Evolutionary conservation across 2,113 vertebrate genomes (phyloP), one percentile per base, ranked within the genome.

Genomic region (Labeo catla): DNA sequence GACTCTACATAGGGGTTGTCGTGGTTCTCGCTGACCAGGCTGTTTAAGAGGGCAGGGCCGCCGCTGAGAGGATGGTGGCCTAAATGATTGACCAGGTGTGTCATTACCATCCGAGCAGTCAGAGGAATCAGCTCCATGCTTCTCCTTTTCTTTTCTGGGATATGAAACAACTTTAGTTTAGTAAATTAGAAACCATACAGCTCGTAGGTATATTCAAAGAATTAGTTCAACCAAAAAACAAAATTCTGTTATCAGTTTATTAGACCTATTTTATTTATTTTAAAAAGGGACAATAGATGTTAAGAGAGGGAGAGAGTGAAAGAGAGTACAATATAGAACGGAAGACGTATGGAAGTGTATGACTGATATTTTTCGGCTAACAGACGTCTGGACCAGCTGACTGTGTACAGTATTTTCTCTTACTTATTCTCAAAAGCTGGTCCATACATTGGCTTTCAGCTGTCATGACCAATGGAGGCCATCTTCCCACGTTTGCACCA

Each of bases 61-160:
- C 97, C 97, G 0, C 93, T 96, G 10, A 99, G 95, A 0, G 98
- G 98, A 89, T 97, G 97, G 89, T 99, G 98, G 34, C 98, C 96
- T 84, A 99, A 93, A 92, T 99, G 97, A 92, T 99, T 99, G 87
- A 99, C 97, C 11, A 99, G 95, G 91, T 99, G 98, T 4, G 97
- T 95, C 98, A 99, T 99, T 84, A 99, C 95, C 97, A 99, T 98
- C 36, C 98, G 92, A 0, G 98, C 97, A 0, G 98, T 99, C 81
- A 99, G 92, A 4, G 98, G 98, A 87, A 99, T 99, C 88, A 99
- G 87, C 49, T 98, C 98, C 92, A 98, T 93, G 89, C 94, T 99
- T 86, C 98, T 95, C 4, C 97, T 95, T 77, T 92, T 97, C 88
- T 96, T 98, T 89, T 97, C 98, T 99, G 77, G 52, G 43, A 79